phyloP scores from a whole-genome alignment of 1,140 invertebrate species.

The Dreissena polymorpha region DNA sequence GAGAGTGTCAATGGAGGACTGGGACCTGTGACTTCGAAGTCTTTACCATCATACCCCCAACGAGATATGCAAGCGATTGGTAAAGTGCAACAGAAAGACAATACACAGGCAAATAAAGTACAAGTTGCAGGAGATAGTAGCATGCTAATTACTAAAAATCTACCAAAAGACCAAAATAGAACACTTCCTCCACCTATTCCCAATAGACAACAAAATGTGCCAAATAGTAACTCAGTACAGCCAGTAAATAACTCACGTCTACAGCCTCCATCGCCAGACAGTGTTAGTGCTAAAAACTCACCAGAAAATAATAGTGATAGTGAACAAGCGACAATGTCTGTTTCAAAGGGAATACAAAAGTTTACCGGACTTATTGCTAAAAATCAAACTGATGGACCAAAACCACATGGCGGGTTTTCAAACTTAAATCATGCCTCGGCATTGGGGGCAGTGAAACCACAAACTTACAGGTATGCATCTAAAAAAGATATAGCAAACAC shows the following conservation, averaged over 20 bases:
- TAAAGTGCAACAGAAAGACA: neutral
- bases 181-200: slow-evolving; percentile 39
- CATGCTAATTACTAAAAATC: no score
- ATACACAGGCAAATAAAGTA: neutral
- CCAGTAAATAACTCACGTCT: neutral
- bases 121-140: no score
- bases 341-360: slow-evolving; percentile 53
- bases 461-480: slow-evolving; percentile 76
- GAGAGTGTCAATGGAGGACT: slow-evolving; percentile 62
- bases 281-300: slow-evolving; percentile 22
- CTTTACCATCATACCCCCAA: slow-evolving; percentile 37
- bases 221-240: slow-evolving; percentile 1
- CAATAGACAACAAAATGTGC: slow-evolving; percentile 21
- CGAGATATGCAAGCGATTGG: slow-evolving; percentile 2
- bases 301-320: slow-evolving; percentile 44
- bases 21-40: slow-evolving; percentile 5
- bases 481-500: slow-evolving; percentile 79
- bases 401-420: slow-evolving; percentile 46
- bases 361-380: slow-evolving; percentile 47
- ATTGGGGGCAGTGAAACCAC: slow-evolving; percentile 14
- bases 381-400: slow-evolving; percentile 27
- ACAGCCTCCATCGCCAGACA: neutral
- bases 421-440: slow-evolving; percentile 53
- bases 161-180: slow-evolving; percentile 10
- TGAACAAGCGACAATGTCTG: slow-evolving; percentile 47